Evolutionary conservation across 2,797 vertebrate genomes (phyloP).

Genomic region (Neopelma chrysocephalum): DNA sequence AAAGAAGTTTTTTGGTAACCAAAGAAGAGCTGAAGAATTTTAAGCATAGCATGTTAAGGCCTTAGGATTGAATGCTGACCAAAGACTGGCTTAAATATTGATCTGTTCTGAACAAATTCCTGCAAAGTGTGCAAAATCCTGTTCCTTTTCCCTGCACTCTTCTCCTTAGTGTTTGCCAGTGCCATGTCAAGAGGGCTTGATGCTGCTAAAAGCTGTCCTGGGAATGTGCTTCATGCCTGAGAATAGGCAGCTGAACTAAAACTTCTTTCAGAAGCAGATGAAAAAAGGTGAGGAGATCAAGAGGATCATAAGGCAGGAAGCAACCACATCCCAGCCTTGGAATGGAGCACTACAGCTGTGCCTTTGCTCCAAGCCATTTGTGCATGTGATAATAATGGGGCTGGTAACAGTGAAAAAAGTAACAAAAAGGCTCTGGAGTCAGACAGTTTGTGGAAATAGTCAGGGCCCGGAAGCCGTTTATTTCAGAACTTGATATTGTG

Average conservation of each 20-base stretch:
- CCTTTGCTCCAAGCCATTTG: not conserved
- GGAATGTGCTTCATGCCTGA: not conserved
- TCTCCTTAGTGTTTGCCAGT: not conserved
- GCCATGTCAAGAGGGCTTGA: not conserved
- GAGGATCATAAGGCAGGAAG: not conserved
- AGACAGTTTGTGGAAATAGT: constrained; percentile 44
- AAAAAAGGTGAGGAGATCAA: constrained; percentile 12
- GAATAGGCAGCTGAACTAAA: not conserved
- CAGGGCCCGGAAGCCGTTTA: constrained; percentile 76
- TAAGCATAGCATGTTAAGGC: not conserved
- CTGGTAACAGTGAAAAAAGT: not conserved
- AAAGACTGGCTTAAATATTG: not conserved
- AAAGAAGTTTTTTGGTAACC: not conserved
- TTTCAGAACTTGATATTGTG: constrained; percentile 69
- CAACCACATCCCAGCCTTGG: not conserved
- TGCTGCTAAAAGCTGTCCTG: not conserved
- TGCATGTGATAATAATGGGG: fast-evolving
- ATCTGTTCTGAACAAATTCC: not conserved
- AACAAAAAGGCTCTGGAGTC: constrained; percentile 66
- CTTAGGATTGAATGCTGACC: not conserved
- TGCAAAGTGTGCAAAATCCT: not conserved
- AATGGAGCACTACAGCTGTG: not conserved
- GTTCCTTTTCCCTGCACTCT: not conserved
- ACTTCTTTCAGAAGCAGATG: not conserved
- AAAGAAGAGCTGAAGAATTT: not conserved